Evolutionary conservation across 2,113 vertebrate species (phyloP), one percentile per base, ranked within the genome.

Genomic region (Cacatua alba): DNA sequence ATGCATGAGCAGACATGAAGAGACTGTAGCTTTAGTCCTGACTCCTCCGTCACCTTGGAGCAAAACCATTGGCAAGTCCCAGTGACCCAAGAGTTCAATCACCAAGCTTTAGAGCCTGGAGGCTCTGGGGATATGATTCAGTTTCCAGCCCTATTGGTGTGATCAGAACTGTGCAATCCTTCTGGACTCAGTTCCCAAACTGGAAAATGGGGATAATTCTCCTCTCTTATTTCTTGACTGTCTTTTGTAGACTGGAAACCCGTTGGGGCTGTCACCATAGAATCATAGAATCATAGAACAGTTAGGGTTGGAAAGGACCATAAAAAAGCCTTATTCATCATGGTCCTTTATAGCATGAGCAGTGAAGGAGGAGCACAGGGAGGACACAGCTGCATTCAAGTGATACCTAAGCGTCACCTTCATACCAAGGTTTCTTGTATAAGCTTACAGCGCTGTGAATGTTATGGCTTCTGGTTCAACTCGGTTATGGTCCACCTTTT

Each of bases 21-120:
- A 13, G 16, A 9, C 24, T 33, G 21, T 55, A 59, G 59, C 9
- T 80, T 49, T 68, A 23, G 39, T 26, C 52, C 60, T 39, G 59
- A 16, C 35, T 82, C 35, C 13, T 48, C 52, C 23, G 17, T 68
- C 14, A 43, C n/a, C 35, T 49, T 39, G 41, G 71, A 78, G 52
- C 10, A 44, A 39, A 72, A 35, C 11, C 8, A 0, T 10, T 0
- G 3, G 28, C 26, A 62, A 31, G 33, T 39, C 31, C 3, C 46
- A 26, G 26, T 17, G 19, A 67, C 29, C 17, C 16, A 16, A 3
- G 6, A 49, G 23, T 23, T 82, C 52, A n/a, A 0, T 23, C 0
- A 0, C 33, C 67, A 52, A 72, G 31, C 19, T 51, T 35, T 44
- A 49, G 67, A 16, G 37, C 35, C 37, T 69, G 74, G 35, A 26